These are phyloP conservation scores for Ashinkailepas kermadecensis DNA, from an alignment of 2,888 invertebrate genomes.

Conservation along the genomic window DNA sequence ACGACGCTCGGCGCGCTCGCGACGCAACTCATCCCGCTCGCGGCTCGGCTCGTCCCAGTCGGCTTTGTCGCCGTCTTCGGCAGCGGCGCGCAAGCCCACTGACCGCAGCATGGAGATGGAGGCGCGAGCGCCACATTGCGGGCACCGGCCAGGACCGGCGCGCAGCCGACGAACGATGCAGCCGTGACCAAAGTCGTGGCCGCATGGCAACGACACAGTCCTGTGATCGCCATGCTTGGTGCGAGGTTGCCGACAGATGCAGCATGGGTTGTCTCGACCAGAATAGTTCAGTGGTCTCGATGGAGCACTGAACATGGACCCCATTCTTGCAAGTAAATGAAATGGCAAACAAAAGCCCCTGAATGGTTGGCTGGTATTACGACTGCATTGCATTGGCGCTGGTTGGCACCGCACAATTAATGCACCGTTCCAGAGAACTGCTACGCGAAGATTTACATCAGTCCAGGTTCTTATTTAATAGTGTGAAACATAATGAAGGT, in stretches of 20 bases:
- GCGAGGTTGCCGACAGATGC: background rate
- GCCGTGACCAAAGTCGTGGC: background rate
- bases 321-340: background rate
- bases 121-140: background rate
- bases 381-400: too few relatives aligned
- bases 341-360: background rate
- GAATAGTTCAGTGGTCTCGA: background rate
- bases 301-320: background rate
- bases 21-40: background rate
- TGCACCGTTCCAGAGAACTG: too few relatives aligned
- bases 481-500: too few relatives aligned
- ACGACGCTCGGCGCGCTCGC: background rate
- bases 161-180: slow-evolving; percentile 2
- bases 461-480: too few relatives aligned
- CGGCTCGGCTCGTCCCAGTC: background rate
- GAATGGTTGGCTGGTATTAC: background rate
- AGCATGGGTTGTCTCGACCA: background rate
- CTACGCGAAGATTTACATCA: too few relatives aligned
- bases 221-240: background rate
- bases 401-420: too few relatives aligned
- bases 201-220: background rate
- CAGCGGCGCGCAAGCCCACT: background rate
- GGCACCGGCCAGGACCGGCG: background rate
- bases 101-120: background rate
- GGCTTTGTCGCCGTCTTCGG: background rate